A percentile compares a stretch with the other conserved stretches of the same genome.
These are phyloP conservation scores for Pachyseris speciosa DNA, from an alignment of 64 coral and sea anemone genomes.

Conservation along the genomic window DNA sequence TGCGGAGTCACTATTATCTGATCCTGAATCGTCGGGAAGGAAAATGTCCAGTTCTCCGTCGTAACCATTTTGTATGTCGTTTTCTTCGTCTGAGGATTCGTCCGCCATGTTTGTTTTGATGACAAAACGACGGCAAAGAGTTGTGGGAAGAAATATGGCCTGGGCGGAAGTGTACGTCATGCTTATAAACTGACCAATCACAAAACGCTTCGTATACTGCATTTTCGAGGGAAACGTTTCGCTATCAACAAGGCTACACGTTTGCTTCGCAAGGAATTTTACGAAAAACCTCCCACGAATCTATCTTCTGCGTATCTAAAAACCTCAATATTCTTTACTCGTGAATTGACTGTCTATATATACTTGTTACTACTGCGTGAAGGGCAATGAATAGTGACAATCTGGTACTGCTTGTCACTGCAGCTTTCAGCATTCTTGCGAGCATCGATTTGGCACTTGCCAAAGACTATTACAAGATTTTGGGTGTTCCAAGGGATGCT, in stretches of 20 bases:
- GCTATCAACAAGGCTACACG: not conserved
- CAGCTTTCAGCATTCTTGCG: slow-evolving; percentile 85
- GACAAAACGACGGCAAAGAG: slow-evolving; percentile 1
- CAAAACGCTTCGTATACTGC: slow-evolving; percentile 81
- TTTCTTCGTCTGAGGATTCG: slow-evolving; percentile 72
- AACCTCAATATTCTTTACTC: not conserved
- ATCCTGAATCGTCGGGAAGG: slow-evolving; percentile 18
- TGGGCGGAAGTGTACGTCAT: not conserved
- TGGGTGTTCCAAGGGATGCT: slow-evolving; percentile 90
- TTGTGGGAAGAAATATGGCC: slow-evolving; percentile 34
- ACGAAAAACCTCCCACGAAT: not conserved
- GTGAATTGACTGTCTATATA: not conserved
- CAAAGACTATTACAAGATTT: slow-evolving; percentile 99
- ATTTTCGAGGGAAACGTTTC: slow-evolving; percentile 6
- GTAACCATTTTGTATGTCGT: slow-evolving; percentile 80
- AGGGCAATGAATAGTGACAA: slow-evolving; percentile 82
- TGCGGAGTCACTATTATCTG: slow-evolving; percentile 53
- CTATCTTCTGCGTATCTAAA: not conserved
- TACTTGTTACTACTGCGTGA: not conserved
- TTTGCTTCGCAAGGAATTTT: not conserved
- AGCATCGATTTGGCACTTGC: slow-evolving; percentile 71
- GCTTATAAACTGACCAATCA: slow-evolving; percentile 75
- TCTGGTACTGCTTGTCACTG: slow-evolving; percentile 83
- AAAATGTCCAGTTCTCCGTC: slow-evolving; percentile 73
- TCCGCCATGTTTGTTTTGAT: slow-evolving; percentile 98